These are phyloP conservation scores for Acanthoscelides obtectus DNA, from an alignment of 2,888 invertebrate genomes.

Conservation along the genomic window DNA sequence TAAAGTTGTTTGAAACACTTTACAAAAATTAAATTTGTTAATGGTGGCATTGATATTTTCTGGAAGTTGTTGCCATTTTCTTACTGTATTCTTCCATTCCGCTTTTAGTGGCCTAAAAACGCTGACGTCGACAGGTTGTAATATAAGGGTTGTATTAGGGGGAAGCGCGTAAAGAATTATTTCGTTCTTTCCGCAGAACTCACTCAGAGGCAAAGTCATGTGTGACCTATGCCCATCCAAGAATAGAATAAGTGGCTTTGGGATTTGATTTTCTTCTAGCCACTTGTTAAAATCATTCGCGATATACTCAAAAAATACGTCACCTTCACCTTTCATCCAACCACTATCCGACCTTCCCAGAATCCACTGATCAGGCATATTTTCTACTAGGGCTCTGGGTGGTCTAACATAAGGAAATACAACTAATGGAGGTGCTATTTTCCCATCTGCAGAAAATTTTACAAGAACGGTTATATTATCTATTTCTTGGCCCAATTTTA, in stretches of 20 bases:
- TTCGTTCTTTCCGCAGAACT: constrained; percentile 25
- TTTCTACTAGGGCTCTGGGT: constrained; percentile 6
- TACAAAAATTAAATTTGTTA: constrained; percentile 10
- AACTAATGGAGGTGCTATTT: constrained; percentile 18
- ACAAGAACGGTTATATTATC: constrained; percentile 29
- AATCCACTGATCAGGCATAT: constrained; percentile 21
- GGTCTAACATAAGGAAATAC: constrained; percentile 14
- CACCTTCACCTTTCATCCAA: constrained; percentile 18
- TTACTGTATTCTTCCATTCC: constrained; percentile 10
- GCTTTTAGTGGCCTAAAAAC: constrained; percentile 14
- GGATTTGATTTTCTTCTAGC: neutral
- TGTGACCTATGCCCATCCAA: neutral
- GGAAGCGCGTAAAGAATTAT: constrained; percentile 26
- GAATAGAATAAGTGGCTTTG: neutral
- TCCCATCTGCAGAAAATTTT: constrained; percentile 3
- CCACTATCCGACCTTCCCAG: constrained; percentile 14
- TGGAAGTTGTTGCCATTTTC: constrained; percentile 4
- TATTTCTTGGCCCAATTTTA: constrained; percentile 27
- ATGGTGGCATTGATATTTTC: constrained; percentile 4
- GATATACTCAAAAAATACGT: constrained; percentile 17
- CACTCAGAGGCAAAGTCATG: constrained; percentile 21
- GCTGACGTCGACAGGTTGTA: constrained; percentile 14
- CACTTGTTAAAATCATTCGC: neutral
- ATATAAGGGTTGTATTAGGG: constrained; percentile 14
- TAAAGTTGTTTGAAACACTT: constrained; percentile 6